Percentiles rank a stretch among this genome's conserved stretches.
Conservation (phyloP, 2,113 vertebrate species). For the Eptesicus fuscus region DNA sequence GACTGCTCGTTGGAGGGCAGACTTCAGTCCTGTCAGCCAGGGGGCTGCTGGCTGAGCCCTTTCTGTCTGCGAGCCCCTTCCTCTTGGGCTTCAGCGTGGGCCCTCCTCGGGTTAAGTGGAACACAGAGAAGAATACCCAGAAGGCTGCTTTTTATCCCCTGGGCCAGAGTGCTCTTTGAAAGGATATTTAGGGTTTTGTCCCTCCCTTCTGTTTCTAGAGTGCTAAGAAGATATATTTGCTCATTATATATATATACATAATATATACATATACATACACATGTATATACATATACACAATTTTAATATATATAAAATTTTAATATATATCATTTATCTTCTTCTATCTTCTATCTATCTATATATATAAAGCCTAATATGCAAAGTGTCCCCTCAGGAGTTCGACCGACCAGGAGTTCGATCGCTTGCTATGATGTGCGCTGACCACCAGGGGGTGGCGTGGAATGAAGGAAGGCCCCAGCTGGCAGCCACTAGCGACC, state of each 20-base stretch:
- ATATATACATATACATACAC: neutral
- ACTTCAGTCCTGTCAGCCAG: rapidly evolving
- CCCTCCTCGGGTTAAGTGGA: neutral
- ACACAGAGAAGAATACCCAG: neutral
- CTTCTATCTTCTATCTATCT: too few species aligned
- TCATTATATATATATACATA: neutral
- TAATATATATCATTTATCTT: too few species aligned
- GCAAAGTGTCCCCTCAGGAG: too few species aligned
- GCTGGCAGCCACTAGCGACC: too few species aligned
- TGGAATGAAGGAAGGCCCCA: too few species aligned
- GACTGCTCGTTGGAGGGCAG: neutral
- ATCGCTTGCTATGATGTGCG: too few species aligned
- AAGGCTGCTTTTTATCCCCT: neutral
- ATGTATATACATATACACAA: neutral
- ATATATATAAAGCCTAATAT: too few species aligned
- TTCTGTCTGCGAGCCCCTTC: rapidly evolving
- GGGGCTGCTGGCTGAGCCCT: neutral
- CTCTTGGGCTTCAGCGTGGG: neutral
- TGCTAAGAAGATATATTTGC: neutral
- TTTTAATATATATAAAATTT: too few species aligned
- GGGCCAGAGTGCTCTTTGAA: neutral
- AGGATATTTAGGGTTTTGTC: neutral
- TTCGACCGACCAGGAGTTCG: too few species aligned
- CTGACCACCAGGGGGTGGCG: too few species aligned
- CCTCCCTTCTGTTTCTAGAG: neutral